These are phyloP conservation scores for Metaphire vulgaris DNA, from an alignment of 1,140 invertebrate species.

Conservation along the genomic window DNA sequence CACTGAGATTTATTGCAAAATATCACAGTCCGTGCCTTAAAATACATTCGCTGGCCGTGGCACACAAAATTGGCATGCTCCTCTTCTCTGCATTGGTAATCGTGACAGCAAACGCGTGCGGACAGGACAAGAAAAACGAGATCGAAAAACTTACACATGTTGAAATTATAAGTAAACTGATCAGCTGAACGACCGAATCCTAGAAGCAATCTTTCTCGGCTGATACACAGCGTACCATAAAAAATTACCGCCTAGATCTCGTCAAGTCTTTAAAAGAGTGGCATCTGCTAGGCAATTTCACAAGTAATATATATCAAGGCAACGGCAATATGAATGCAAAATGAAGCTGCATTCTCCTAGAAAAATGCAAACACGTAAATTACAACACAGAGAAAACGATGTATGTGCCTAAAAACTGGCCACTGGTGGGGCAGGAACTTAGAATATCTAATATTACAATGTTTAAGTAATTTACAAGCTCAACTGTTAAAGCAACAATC, in stretches of 20 bases:
- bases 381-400: not conserved
- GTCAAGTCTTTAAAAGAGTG: not conserved
- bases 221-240: not conserved
- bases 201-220: too few relatives aligned
- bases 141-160: too few relatives aligned
- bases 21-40: not conserved
- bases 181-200: too few relatives aligned
- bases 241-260: not conserved
- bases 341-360: not conserved
- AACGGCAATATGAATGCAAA: not conserved
- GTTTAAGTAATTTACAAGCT: not conserved
- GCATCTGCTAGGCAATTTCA: not conserved
- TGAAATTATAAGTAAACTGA: not conserved
- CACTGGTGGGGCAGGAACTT: not conserved
- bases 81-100: constrained; percentile 1
- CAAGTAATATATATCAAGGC: not conserved
- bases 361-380: not conserved
- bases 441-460: not conserved
- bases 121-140: too few relatives aligned
- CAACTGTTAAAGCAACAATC: not conserved
- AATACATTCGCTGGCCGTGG: not conserved
- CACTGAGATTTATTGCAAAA: constrained; percentile 3
- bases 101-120: not conserved
- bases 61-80: not conserved
- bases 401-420: not conserved